Evolutionary conservation across 2,797 vertebrate genomes (phyloP).

Genomic region (Bovichtus diacanthus): DNA sequence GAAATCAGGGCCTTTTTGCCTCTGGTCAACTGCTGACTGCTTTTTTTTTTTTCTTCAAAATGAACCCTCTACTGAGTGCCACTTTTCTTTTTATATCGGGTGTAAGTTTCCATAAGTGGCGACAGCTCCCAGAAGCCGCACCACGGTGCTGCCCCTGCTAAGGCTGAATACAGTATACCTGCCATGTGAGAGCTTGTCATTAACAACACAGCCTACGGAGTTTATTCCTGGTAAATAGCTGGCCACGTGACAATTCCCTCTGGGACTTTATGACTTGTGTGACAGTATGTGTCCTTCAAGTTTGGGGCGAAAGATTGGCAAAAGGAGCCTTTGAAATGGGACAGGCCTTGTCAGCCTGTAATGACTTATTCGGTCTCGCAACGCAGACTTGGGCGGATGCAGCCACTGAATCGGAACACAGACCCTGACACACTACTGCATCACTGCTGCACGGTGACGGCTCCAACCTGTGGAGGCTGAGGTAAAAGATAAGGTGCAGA

Average conservation of each 20-base stretch:
- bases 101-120: background rate
- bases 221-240: background rate
- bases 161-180: background rate
- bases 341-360: background rate
- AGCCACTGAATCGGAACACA: conserved; percentile 19
- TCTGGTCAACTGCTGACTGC: too few species aligned
- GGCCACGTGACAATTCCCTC: background rate
- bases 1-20: background rate
- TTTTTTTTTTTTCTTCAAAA: background rate
- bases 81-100: background rate
- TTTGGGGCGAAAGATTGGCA: background rate
- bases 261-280: conserved; percentile 1
- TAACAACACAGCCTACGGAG: background rate
- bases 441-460: background rate
- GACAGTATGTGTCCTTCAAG: background rate
- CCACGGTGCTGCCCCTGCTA: background rate
- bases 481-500: background rate
- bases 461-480: background rate
- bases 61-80: background rate
- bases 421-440: background rate
- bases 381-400: background rate
- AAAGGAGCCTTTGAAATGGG: background rate
- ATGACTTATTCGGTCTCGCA: conserved; percentile 8
- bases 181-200: background rate
- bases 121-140: background rate